phyloP scores from a whole-genome alignment of 2,888 invertebrate species.

The Hartigia nigra region DNA sequence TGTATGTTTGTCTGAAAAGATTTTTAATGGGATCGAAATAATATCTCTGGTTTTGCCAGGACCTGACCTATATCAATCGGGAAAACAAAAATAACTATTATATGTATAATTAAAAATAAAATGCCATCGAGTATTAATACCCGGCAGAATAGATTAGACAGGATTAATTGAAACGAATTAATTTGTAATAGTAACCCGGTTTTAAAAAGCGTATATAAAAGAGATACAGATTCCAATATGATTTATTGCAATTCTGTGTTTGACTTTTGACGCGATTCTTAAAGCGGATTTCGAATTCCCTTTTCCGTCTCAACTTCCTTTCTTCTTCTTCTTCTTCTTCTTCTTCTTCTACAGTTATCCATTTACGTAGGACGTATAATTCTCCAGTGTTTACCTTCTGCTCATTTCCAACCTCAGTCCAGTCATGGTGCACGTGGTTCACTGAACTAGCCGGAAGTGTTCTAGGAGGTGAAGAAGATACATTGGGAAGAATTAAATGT shows the following conservation, averaged over 20 bases:
- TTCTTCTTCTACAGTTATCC: constrained; percentile 43
- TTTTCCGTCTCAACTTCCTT: constrained; percentile 13
- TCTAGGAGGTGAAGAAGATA: background rate
- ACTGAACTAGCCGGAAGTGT: background rate
- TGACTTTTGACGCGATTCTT: background rate
- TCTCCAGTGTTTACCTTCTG: background rate
- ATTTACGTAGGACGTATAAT: background rate
- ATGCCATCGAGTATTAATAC: background rate
- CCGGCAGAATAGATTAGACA: background rate
- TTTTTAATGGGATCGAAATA: no score
- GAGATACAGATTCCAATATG: background rate
- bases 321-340: constrained; percentile 30
- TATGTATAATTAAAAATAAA: background rate
- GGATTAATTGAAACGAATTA: background rate
- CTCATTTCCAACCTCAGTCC: background rate
- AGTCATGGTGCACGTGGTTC: background rate
- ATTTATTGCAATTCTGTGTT: background rate
- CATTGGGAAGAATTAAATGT: background rate
- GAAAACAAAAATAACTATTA: background rate
- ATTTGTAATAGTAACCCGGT: background rate
- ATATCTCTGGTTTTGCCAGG: background rate
- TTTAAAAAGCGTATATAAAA: background rate
- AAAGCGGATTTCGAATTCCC: constrained; percentile 10
- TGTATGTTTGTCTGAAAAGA: background rate
- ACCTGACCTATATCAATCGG: background rate